Conservation (phyloP, 2,888 invertebrate species). For the Chalcis sispes region DNA sequence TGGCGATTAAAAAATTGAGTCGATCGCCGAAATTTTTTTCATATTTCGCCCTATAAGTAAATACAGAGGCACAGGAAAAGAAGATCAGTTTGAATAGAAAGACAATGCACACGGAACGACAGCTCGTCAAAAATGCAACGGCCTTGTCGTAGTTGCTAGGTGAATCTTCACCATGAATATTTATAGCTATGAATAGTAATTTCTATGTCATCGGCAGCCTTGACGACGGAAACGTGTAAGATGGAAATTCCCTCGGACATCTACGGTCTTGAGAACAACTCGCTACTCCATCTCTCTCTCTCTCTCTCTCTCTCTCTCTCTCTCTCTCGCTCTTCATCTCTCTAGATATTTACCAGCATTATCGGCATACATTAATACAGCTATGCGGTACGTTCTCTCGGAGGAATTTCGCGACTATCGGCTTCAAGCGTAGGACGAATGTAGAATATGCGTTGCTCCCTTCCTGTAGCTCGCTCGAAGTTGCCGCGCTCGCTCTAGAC, state of each 20-base stretch:
- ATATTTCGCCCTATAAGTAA: background rate
- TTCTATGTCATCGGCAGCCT: slow-evolving; percentile 42
- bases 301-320: background rate
- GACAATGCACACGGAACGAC: background rate
- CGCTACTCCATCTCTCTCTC: background rate
- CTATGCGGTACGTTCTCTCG: background rate
- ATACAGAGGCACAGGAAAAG: background rate
- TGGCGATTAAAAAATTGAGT: slow-evolving; percentile 28
- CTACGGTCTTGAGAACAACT: too few relatives aligned
- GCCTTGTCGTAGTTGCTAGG: background rate
- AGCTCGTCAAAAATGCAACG: background rate
- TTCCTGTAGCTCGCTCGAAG: too few relatives aligned
- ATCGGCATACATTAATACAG: slow-evolving; percentile 38
- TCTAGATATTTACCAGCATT: background rate
- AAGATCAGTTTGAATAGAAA: too few relatives aligned
- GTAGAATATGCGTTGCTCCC: too few relatives aligned
- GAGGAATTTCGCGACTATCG: slow-evolving; percentile 25
- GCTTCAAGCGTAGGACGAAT: too few relatives aligned
- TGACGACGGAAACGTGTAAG: slow-evolving; percentile 22
- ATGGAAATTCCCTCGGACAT: slow-evolving; percentile 38
- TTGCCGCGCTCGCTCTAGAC: background rate
- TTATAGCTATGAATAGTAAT: slow-evolving; percentile 51
- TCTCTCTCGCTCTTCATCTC: background rate
- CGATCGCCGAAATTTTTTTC: background rate
- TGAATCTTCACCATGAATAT: slow-evolving; percentile 39